A percentile compares a stretch with the other conserved stretches of the same genome.
Conservation (phyloP, 2,113 vertebrate genomes). For the Ceyx margarethae region DNA sequence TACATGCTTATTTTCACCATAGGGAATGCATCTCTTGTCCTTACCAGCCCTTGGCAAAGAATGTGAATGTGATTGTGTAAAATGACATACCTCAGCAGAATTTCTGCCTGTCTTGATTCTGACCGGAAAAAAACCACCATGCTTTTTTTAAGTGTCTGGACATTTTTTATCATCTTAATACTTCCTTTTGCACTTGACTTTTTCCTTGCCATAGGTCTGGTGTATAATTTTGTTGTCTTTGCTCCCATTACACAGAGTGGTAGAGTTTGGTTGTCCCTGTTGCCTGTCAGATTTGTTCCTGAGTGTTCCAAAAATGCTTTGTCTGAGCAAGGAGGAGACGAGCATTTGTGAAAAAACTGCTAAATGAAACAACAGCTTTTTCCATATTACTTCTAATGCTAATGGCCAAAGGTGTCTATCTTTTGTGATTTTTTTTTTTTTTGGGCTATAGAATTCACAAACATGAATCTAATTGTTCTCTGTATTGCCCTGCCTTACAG, state of each 20-base stretch:
- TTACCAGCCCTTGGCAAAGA: not conserved
- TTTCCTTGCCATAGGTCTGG: not conserved
- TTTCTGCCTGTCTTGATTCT: not conserved
- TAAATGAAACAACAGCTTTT: not conserved
- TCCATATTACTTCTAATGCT: fast-evolving
- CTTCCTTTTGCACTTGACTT: not conserved
- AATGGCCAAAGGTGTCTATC: fast-evolving
- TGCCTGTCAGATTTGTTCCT: not conserved
- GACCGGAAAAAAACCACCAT: fast-evolving
- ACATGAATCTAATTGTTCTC: not conserved
- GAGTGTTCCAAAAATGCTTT: fast-evolving
- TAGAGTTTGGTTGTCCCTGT: not conserved
- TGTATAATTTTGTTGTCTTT: fast-evolving
- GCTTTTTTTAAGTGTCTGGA: not conserved
- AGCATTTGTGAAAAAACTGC: not conserved
- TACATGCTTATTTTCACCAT: not conserved
- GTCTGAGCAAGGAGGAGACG: not conserved
- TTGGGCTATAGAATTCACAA: not conserved
- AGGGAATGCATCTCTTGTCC: not conserved
- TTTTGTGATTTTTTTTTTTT: not conserved
- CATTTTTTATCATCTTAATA: not conserved
- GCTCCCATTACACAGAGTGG: not conserved
- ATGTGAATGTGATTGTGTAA: not conserved
- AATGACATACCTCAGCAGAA: fast-evolving
- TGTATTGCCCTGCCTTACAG: constrained; percentile 5